phyloP scores from a whole-genome alignment of 2,797 vertebrate genomes.

The Chiroxiphia lanceolata region DNA sequence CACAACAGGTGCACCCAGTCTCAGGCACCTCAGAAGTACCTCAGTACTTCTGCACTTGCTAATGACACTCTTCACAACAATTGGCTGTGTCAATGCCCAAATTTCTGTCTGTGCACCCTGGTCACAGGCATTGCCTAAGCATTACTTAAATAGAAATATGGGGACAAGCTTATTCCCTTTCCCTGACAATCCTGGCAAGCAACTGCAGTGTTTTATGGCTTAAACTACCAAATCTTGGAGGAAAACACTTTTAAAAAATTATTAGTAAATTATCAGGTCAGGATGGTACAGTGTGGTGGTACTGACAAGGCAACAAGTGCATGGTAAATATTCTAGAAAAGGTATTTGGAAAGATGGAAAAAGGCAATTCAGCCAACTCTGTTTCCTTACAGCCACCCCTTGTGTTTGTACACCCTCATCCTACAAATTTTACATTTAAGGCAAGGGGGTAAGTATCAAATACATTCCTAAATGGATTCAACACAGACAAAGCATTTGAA shows the following conservation, averaged over 20 bases:
- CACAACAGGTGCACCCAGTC: not conserved
- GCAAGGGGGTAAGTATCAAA: not conserved
- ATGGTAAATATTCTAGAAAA: not conserved
- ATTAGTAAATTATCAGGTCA: not conserved
- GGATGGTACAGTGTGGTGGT: not conserved
- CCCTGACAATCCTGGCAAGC: not conserved
- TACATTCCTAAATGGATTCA: not conserved
- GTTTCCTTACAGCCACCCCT: not conserved
- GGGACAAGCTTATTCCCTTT: not conserved
- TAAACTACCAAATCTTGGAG: not conserved
- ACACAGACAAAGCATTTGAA: not conserved
- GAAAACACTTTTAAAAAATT: not conserved
- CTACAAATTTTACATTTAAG: not conserved
- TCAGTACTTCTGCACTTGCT: not conserved
- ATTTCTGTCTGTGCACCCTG: not conserved
- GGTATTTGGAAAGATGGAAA: not conserved
- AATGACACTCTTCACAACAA: not conserved
- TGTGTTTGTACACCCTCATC: not conserved
- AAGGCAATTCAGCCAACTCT: not conserved
- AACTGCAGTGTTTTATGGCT: not conserved
- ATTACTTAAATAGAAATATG: not conserved
- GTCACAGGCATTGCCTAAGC: not conserved
- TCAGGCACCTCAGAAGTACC: not conserved
- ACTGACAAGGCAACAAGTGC: not conserved
- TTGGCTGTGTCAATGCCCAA: rapidly evolving